phyloP scores from a whole-genome alignment of 2,113 vertebrate species.

The Corvus hawaiiensis region DNA sequence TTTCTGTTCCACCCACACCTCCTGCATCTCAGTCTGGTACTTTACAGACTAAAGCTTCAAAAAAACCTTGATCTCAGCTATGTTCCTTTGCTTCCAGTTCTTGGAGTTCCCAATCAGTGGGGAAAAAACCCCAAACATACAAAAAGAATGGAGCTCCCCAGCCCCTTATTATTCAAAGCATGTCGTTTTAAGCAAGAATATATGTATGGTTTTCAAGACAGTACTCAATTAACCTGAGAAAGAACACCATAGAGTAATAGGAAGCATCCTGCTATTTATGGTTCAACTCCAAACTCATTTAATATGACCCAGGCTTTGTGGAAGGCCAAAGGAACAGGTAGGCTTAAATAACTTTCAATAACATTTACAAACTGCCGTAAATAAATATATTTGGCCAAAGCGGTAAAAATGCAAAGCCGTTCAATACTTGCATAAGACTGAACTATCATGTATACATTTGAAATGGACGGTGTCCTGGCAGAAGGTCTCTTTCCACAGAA shows the following conservation, averaged over 20 bases:
- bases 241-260: background rate
- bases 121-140: fast-evolving
- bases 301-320: background rate
- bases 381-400: background rate
- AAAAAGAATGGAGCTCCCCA: background rate
- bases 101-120: fast-evolving
- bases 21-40: background rate
- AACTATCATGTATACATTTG: background rate
- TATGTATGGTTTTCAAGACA: background rate
- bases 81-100: background rate
- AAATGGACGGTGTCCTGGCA: background rate
- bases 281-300: background rate
- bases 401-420: background rate
- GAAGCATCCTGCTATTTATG: background rate
- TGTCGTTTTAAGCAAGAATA: background rate
- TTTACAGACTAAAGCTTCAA: background rate
- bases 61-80: background rate
- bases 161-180: background rate
- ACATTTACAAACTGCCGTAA: background rate
- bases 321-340: background rate
- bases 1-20: background rate
- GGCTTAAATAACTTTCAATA: background rate
- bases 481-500: background rate
- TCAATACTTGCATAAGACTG: background rate
- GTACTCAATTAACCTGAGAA: background rate